These are phyloP conservation scores for Brachyhypopomus occidentalis DNA, from an alignment of 2,113 vertebrate genomes.

Conservation along the genomic window DNA sequence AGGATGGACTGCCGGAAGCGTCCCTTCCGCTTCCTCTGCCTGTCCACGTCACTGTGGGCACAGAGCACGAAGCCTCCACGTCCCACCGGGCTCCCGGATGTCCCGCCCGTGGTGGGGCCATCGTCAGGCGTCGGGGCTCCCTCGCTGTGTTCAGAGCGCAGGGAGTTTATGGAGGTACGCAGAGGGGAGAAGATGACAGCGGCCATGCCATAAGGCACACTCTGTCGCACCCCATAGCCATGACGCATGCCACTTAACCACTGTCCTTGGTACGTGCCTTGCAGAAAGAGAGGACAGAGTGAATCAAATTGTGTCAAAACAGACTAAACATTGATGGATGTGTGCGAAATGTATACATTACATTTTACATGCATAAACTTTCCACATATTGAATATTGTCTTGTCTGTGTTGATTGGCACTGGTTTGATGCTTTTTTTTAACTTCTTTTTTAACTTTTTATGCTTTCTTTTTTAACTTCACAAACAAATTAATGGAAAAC, in stretches of 20 bases:
- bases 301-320: background rate
- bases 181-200: conserved; percentile 95
- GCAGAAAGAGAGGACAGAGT: conserved; percentile 34
- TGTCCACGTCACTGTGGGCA: conserved; percentile 87
- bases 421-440: too few species aligned
- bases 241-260: conserved; percentile 96
- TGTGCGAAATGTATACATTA: too few species aligned
- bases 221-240: conserved; percentile 95
- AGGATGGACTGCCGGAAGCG: conserved; percentile 94
- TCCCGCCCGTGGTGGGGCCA: conserved; percentile 75
- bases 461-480: too few species aligned
- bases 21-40: conserved; percentile 90
- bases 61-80: conserved; percentile 91
- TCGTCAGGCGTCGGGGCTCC: conserved; percentile 81
- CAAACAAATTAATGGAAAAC: too few species aligned
- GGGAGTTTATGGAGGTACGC: conserved; percentile 97
- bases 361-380: too few species aligned
- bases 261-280: conserved; percentile 97
- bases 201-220: conserved; percentile 96
- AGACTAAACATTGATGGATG: too few species aligned
- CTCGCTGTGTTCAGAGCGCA: conserved; percentile 95
- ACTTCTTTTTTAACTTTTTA: too few species aligned
- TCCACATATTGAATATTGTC: too few species aligned
- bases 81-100: conserved; percentile 87
- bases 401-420: too few species aligned